A percentile compares a stretch with the other conserved stretches of the same genome.
Evolutionary conservation across 2,888 invertebrate species (phyloP).

Genomic region (Aphodius sticticus): DNA sequence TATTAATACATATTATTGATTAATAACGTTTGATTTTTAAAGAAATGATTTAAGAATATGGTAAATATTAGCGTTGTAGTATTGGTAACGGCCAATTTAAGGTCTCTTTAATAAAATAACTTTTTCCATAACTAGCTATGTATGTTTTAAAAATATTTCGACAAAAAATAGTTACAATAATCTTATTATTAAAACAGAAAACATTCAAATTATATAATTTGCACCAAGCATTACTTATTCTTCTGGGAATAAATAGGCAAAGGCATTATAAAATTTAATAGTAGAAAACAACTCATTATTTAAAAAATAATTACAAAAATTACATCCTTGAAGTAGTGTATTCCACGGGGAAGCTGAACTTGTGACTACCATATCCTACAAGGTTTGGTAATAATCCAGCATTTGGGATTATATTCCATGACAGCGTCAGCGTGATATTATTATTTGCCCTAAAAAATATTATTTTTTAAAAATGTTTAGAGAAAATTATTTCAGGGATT

Average conservation of each 20-base stretch:
- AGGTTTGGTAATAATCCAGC: constrained; percentile 94
- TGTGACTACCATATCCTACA: constrained; percentile 81
- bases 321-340: constrained; percentile 77
- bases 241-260: neutral
- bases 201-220: too few species aligned
- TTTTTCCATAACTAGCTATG: too few species aligned
- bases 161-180: neutral
- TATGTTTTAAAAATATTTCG: too few species aligned
- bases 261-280: constrained; percentile 22
- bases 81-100: too few species aligned
- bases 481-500: too few species aligned
- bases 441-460: constrained; percentile 80
- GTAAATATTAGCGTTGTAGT: too few species aligned
- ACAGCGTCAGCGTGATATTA: constrained; percentile 93
- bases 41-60: too few species aligned
- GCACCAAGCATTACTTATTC: neutral
- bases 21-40: too few species aligned
- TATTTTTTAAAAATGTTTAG: constrained; percentile 14
- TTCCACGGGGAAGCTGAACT: constrained; percentile 89
- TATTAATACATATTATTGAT: too few species aligned
- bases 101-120: too few species aligned
- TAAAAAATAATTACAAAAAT: constrained; percentile 41
- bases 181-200: too few species aligned
- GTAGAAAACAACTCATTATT: constrained; percentile 31
- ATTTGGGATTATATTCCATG: constrained; percentile 99